A percentile compares a stretch with the other conserved stretches of the same genome.
phyloP scores from a whole-genome alignment of 1,140 invertebrate species.

The Drosophila oshimai region DNA sequence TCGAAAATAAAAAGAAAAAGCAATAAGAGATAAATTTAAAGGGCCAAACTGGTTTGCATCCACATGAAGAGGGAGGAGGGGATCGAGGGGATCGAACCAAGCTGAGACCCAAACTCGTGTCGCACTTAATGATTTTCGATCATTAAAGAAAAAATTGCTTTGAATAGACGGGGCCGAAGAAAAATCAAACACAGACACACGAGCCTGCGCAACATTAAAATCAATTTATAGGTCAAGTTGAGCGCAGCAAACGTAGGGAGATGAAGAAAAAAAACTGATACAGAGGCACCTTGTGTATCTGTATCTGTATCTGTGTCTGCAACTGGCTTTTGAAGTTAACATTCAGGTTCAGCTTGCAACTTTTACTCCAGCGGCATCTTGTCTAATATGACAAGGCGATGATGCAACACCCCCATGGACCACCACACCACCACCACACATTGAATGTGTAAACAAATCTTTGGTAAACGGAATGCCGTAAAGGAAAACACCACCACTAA shows the following conservation, averaged over 20 bases:
- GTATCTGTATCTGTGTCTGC: constrained; percentile 31
- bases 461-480: constrained; percentile 50
- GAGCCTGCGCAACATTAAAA: constrained; percentile 77
- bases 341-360: constrained; percentile 70
- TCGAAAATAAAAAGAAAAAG: constrained; percentile 11
- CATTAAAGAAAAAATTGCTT: constrained; percentile 51
- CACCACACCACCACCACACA: constrained; percentile 11
- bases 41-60: constrained; percentile 59
- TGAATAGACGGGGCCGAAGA: constrained; percentile 40
- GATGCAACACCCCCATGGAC: constrained; percentile 55
- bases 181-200: constrained; percentile 36
- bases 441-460: constrained; percentile 39
- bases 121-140: constrained; percentile 63
- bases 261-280: not conserved
- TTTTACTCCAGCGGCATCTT: constrained; percentile 67
- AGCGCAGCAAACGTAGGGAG: constrained; percentile 36
- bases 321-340: constrained; percentile 44
- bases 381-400: constrained; percentile 67
- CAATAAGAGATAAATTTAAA: constrained; percentile 25
- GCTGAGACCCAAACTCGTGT: constrained; percentile 37
- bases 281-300: not conserved
- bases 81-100: constrained; percentile 20
- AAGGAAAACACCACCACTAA: constrained; percentile 28
- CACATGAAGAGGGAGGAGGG: not conserved
- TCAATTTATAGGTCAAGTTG: constrained; percentile 81